phyloP scores from a whole-genome alignment of 2,888 invertebrate genomes.

The Graphium colonna region DNA sequence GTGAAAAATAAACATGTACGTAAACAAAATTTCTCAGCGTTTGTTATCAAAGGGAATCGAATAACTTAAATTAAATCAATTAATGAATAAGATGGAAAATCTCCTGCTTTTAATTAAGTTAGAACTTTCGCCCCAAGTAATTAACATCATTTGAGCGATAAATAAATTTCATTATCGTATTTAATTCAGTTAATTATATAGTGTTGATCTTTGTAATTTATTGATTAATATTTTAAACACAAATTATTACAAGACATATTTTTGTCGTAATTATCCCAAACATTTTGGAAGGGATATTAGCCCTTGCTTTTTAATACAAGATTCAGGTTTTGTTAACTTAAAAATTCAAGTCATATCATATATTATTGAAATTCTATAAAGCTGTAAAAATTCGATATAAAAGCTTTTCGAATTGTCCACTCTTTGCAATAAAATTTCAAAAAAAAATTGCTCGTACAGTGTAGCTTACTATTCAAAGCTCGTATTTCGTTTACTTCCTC shows the following conservation, averaged over 20 bases:
- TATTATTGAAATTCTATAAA: no score
- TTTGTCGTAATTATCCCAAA: no score
- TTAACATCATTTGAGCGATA: conserved; percentile 17
- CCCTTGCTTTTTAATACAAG: background rate
- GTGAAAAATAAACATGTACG: background rate
- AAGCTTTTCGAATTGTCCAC: background rate
- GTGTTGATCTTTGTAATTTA: no score
- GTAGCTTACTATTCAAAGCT: conserved; percentile 15
- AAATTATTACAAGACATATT: no score
- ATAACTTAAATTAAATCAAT: conserved; percentile 17
- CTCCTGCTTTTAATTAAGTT: conserved; percentile 21
- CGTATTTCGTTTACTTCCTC: conserved; percentile 22
- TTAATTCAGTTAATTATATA: no score
- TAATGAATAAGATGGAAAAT: conserved; percentile 20
- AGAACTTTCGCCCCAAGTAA: conserved; percentile 14
- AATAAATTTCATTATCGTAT: conserved; percentile 14
- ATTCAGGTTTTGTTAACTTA: background rate
- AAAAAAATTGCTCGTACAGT: conserved; percentile 6
- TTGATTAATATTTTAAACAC: no score
- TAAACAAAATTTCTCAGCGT: background rate
- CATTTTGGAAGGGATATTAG: no score
- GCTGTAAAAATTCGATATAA: no score
- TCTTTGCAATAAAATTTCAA: background rate
- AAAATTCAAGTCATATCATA: no score
- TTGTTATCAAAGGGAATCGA: background rate